phyloP scores from a whole-genome alignment of 2,797 vertebrate species.

The Kryptopterus vitreolus region DNA sequence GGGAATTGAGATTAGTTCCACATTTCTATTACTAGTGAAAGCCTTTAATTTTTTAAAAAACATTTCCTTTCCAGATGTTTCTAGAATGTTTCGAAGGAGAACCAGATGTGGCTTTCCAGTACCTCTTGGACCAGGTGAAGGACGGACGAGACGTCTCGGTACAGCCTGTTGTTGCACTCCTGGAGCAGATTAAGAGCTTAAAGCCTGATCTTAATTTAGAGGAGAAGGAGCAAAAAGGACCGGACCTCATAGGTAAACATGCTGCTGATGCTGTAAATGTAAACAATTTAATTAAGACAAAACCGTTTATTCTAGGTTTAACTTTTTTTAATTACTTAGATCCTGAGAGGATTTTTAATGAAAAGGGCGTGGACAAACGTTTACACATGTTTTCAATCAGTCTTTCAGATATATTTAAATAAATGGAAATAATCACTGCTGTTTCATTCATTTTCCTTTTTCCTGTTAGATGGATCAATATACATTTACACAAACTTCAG shows the following conservation, averaged over 20 bases:
- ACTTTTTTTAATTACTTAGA: too few relatives aligned
- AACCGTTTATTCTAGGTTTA: too few relatives aligned
- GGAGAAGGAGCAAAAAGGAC: neutral
- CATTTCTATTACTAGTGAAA: neutral
- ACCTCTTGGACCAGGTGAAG: constrained; percentile 62
- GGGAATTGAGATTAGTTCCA: neutral
- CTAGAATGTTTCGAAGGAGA: constrained; percentile 63
- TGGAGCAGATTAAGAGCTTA: constrained; percentile 61
- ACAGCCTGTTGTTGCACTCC: constrained; percentile 58
- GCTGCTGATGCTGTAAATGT: too few relatives aligned
- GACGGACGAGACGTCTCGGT: constrained; percentile 52
- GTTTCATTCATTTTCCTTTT: too few relatives aligned
- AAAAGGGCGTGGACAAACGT: too few relatives aligned
- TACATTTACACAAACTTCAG: too few relatives aligned
- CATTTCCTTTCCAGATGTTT: constrained; percentile 60
- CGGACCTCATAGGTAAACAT: constrained; percentile 32
- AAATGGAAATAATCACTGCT: too few relatives aligned
- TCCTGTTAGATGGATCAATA: too few relatives aligned
- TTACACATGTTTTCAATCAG: too few relatives aligned
- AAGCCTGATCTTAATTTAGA: constrained; percentile 56
- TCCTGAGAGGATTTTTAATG: too few relatives aligned
- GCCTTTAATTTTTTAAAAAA: neutral
- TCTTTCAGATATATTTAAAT: too few relatives aligned
- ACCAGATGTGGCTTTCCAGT: constrained; percentile 61
- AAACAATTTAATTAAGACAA: too few relatives aligned